A percentile compares a stretch with the other conserved stretches of the same genome.
These are phyloP conservation scores for Tipula unca DNA, from an alignment of 2,888 invertebrate genomes.

Conservation along the genomic window DNA sequence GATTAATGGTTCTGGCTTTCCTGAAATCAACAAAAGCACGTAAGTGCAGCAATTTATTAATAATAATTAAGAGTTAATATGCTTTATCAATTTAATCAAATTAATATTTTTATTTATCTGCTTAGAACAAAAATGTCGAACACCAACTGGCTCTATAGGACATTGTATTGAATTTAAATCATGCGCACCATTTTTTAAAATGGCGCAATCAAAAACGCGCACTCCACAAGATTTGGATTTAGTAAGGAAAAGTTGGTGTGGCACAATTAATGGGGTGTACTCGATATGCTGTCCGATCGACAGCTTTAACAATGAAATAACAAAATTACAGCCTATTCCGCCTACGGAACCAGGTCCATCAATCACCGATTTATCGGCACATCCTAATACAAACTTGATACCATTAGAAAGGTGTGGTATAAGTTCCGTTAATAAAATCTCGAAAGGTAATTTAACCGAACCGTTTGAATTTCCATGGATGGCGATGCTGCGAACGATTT, in stretches of 20 bases:
- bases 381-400: conserved; percentile 22
- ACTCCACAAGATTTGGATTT: background rate
- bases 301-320: too few relatives aligned
- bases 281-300: background rate
- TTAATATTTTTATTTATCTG: too few relatives aligned
- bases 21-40: background rate
- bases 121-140: background rate
- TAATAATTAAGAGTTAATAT: background rate
- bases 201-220: background rate
- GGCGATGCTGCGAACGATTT: conserved; percentile 49
- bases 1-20: background rate
- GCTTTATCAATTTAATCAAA: too few relatives aligned
- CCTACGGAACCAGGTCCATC: background rate
- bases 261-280: background rate
- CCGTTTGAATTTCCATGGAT: conserved; percentile 67
- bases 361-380: conserved; percentile 18
- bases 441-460: conserved; percentile 51
- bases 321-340: background rate
- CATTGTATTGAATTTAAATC: background rate
- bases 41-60: background rate
- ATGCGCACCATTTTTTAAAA: background rate
- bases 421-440: conserved; percentile 47
- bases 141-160: background rate
- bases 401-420: conserved; percentile 46
- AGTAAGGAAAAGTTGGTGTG: background rate